Conservation (phyloP, 2,113 vertebrate species). For the Nothobranchius furzeri region DNA sequence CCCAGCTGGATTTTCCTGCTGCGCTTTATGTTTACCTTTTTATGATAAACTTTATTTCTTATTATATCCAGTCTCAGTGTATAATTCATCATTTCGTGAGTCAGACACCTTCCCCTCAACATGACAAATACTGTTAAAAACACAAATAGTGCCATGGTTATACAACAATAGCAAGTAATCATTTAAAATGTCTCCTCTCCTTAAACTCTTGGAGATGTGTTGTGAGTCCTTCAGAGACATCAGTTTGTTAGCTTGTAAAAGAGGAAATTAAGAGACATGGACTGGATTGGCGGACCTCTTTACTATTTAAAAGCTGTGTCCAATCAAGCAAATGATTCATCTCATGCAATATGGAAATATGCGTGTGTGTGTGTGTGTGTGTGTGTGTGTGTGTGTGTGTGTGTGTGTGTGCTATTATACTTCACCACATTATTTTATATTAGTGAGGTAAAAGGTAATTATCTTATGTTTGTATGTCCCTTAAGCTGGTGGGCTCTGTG, state of each 20-base stretch:
- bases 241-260: conserved; percentile 38
- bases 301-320: conserved; percentile 90
- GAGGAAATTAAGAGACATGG: conserved; percentile 46
- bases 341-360: conserved; percentile 94
- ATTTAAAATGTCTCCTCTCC: background rate
- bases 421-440: conserved; percentile 82
- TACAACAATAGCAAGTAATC: background rate
- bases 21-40: too few species aligned
- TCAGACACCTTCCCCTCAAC: too few species aligned
- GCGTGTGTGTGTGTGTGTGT: conserved; percentile 59
- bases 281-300: conserved; percentile 30
- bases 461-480: conserved; percentile 93
- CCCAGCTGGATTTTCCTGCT: too few species aligned
- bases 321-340: conserved; percentile 96
- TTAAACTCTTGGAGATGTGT: conserved; percentile 12
- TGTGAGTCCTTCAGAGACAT: conserved; percentile 36
- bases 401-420: conserved; percentile 23
- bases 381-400: background rate
- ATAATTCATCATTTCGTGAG: too few species aligned
- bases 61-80: too few species aligned
- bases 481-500: conserved; percentile 94
- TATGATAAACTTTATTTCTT: too few species aligned
- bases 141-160: background rate
- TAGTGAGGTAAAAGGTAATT: conserved; percentile 97
- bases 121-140: background rate